phyloP scores from a whole-genome alignment of 2,888 invertebrate genomes.

The Leucophora obtusa region DNA sequence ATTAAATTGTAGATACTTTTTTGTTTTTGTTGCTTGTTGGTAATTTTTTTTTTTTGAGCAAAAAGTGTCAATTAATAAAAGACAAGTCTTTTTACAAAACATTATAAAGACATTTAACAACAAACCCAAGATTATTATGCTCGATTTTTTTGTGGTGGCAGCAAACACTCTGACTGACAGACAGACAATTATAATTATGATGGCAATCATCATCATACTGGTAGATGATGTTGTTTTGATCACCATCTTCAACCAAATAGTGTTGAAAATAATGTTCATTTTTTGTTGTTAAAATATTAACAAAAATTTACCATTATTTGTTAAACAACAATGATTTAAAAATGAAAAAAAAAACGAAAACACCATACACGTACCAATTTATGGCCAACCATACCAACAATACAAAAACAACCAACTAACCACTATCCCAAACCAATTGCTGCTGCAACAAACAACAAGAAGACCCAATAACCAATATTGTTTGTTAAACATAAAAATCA shows the following conservation, averaged over 20 bases:
- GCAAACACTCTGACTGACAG: background rate
- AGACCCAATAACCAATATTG: constrained; percentile 64
- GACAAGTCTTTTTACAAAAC: constrained; percentile 7
- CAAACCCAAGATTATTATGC: background rate
- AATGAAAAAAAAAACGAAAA: constrained; percentile 33
- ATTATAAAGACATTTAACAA: background rate
- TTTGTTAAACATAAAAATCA: constrained; percentile 47
- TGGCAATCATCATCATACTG: background rate
- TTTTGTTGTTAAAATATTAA: constrained; percentile 5
- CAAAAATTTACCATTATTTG: constrained; percentile 19
- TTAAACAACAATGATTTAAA: constrained; percentile 51
- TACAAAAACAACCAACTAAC: background rate
- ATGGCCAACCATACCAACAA: no score
- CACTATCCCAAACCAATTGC: background rate
- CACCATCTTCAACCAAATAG: background rate
- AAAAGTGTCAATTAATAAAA: constrained; percentile 55
- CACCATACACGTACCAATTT: constrained; percentile 1
- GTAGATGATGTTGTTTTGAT: background rate
- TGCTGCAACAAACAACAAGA: constrained; percentile 35
- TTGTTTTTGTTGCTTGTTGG: background rate
- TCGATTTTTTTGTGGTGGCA: background rate
- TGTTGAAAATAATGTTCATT: background rate
- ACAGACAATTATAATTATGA: constrained; percentile 1
- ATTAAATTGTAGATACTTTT: constrained; percentile 38
- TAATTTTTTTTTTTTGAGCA: background rate